A percentile compares a stretch with the other conserved stretches of the same genome.
phyloP scores from a whole-genome alignment of 2,113 vertebrate species.

The Semnopithecus entellus region DNA sequence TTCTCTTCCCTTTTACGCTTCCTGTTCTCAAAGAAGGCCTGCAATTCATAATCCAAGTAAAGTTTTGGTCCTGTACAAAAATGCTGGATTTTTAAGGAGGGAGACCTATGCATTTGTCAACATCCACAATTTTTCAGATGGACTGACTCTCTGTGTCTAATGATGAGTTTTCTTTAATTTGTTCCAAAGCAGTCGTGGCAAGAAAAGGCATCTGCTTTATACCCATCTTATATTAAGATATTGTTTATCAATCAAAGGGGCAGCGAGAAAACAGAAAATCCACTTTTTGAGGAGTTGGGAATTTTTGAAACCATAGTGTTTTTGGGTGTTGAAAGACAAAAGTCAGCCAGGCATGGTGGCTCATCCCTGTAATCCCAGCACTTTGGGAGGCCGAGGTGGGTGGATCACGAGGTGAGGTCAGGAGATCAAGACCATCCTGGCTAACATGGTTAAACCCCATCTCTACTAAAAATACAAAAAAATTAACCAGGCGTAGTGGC shows the following conservation, averaged over 20 bases:
- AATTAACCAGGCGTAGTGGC: too few relatives aligned
- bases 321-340: not conserved
- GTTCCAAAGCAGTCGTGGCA: not conserved
- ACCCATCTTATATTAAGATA: not conserved
- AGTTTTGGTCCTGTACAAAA: not conserved
- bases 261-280: not conserved
- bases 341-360: too few relatives aligned
- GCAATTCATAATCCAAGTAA: not conserved
- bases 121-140: not conserved
- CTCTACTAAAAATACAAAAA: too few relatives aligned
- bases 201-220: not conserved
- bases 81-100: not conserved
- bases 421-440: too few relatives aligned
- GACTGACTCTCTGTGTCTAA: not conserved
- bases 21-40: not conserved
- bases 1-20: not conserved
- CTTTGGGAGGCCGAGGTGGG: too few relatives aligned
- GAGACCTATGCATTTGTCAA: not conserved
- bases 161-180: not conserved
- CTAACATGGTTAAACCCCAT: too few relatives aligned
- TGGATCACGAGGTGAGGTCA: accelerated
- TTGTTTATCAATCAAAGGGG: not conserved
- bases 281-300: not conserved
- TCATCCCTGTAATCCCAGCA: too few relatives aligned
- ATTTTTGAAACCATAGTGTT: not conserved